A percentile compares a stretch with the other conserved stretches of the same genome.
These are phyloP conservation scores for Xenopus borealis DNA, from an alignment of 2,113 vertebrate species.

Conservation along the genomic window DNA sequence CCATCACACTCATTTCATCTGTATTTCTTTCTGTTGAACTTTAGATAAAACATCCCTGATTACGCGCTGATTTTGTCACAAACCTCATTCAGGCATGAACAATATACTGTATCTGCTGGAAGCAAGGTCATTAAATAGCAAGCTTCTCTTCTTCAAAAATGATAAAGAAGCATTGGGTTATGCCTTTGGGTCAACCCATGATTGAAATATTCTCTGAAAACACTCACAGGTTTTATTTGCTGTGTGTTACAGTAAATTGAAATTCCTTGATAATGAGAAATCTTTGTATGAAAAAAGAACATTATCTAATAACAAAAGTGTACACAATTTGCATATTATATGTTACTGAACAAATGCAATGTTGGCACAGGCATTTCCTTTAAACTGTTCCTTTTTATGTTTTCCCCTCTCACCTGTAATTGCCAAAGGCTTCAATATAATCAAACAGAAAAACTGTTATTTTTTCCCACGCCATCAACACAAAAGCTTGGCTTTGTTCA, in stretches of 20 bases:
- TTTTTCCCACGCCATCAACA: neutral
- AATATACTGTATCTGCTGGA: slow-evolving; percentile 32
- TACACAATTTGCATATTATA: neutral
- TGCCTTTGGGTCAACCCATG: neutral
- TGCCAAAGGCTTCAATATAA: neutral
- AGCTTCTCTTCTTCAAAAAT: slow-evolving; percentile 38
- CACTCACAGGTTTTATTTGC: neutral
- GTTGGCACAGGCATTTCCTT: neutral
- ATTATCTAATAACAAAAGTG: neutral
- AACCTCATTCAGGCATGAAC: slow-evolving; percentile 58
- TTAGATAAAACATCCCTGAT: slow-evolving; percentile 59
- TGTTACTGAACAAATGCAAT: neutral
- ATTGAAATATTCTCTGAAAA: neutral
- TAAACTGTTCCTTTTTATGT: neutral
- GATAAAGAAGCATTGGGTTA: slow-evolving; percentile 2
- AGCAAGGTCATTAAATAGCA: slow-evolving; percentile 52
- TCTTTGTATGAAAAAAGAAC: neutral
- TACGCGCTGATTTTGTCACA: slow-evolving; percentile 58
- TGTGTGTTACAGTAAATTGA: neutral
- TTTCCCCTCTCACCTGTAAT: neutral
- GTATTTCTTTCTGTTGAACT: slow-evolving; percentile 50
- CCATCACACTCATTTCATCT: slow-evolving; percentile 45
- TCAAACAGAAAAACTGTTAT: neutral
- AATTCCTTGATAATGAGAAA: neutral
- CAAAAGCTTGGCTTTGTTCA: neutral